A percentile compares a stretch with the other conserved stretches of the same genome.
These are phyloP conservation scores for Sesia bembeciformis DNA, from an alignment of 2,888 invertebrate species.

Conservation along the genomic window DNA sequence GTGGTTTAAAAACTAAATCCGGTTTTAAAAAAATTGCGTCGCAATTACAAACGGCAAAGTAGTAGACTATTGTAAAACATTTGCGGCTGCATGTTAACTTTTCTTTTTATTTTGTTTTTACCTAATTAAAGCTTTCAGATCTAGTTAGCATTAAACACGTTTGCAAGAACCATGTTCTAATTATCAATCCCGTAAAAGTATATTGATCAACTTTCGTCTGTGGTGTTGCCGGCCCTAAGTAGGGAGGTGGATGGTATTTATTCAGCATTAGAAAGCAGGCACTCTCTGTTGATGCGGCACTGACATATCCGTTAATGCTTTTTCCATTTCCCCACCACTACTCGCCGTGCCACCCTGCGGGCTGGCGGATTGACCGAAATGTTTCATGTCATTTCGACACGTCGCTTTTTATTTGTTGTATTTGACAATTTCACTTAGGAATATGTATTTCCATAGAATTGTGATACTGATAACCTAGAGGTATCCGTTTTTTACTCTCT, in stretches of 20 bases:
- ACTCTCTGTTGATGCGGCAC: conserved; percentile 67
- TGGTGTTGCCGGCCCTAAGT: conserved; percentile 14
- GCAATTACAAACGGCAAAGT: too few species aligned
- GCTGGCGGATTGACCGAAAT: conserved; percentile 53
- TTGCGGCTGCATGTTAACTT: too few species aligned
- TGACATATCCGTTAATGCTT: conserved; percentile 75
- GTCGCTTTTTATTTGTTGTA: too few species aligned
- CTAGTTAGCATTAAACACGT: neutral
- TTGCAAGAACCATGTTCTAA: neutral
- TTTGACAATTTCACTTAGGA: too few species aligned
- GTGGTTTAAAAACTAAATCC: too few species aligned
- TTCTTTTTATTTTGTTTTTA: neutral
- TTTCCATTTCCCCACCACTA: conserved; percentile 66
- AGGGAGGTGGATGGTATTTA: conserved; percentile 62
- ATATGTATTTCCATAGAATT: too few species aligned
- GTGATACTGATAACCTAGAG: too few species aligned
- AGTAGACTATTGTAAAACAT: too few species aligned
- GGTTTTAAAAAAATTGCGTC: too few species aligned
- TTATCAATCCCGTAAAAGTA: neutral
- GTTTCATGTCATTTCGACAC: conserved; percentile 23
- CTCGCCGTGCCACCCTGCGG: conserved; percentile 26
- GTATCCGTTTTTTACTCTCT: too few species aligned
- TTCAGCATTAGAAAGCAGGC: conserved; percentile 68
- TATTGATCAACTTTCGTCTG: neutral
- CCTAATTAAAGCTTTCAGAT: neutral